Percentiles rank a stretch among this genome's conserved stretches.
Conservation (phyloP, 2,113 vertebrate species). For the Lophochroa leadbeateri region DNA sequence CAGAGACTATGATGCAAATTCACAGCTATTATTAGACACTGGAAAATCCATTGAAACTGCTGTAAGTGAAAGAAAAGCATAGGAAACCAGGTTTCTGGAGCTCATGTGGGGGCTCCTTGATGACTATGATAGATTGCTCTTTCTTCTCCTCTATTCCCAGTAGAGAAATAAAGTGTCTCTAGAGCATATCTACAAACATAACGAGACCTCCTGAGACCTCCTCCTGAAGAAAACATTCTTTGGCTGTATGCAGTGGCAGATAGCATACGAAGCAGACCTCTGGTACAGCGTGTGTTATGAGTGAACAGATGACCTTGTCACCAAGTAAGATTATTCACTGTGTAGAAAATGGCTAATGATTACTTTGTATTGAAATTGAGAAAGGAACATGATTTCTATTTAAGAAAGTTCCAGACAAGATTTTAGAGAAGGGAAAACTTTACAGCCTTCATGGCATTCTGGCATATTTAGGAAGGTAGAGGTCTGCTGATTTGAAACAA, state of each 20-base stretch:
- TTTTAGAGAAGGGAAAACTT: not conserved
- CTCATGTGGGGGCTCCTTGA: not conserved
- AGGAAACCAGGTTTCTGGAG: not conserved
- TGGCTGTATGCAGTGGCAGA: not conserved
- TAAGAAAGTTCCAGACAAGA: not conserved
- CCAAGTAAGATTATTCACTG: not conserved
- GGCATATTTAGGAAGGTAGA: not conserved
- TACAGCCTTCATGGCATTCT: not conserved
- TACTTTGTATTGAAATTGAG: not conserved
- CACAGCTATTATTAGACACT: not conserved
- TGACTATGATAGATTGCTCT: not conserved
- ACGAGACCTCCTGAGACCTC: not conserved
- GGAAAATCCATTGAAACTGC: not conserved
- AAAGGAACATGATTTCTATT: rapidly evolving
- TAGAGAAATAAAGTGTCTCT: not conserved
- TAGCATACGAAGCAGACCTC: not conserved
- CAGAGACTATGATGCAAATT: not conserved
- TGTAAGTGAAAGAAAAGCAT: not conserved
- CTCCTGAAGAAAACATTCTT: not conserved
- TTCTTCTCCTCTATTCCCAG: not conserved
- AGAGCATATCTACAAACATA: not conserved
- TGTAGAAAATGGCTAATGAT: not conserved
- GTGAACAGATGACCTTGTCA: not conserved
- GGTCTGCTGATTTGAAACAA: not conserved
- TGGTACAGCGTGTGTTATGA: not conserved